Base-by-base conservation (phyloP, 2,113 vertebrate genomes). In the Pedetes capensis region DNA sequence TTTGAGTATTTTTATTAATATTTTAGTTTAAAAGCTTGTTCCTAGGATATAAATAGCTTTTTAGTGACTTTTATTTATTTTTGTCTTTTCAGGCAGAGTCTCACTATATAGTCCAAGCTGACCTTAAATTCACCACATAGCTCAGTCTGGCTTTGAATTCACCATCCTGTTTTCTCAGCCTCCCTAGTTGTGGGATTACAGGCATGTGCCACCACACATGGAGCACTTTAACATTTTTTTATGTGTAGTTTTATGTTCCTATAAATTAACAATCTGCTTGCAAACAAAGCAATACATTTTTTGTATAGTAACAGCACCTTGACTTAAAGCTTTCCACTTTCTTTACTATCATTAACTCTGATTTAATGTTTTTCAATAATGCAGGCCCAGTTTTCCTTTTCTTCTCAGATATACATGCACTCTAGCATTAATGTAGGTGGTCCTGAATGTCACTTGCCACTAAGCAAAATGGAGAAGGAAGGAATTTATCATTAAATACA, bases 341-440 rank as follows among this genome's bases (percentile, higher is more conserved):
- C 80, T 13, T 66, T 14, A 9, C 63, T n/a, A n/a, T n/a, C n/a
- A 47, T n/a, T 87, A 87, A 71, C 12, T 25, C 1, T 94, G n/a
- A 61, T 59, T 87, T 87, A 92, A 87, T 92, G 86, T 96, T 53
- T 22, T 80, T 79, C 63, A 80, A 63, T 92, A 90, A 93, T 93
- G 4, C 25, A 32, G 23, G 22, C 44, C 47, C 37, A 75, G 37
- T n/a, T 87, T 89, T 68, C 34, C n/a, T 37, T 76, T 86, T 13
- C 29, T 89, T 94, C 8, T 84, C 22, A 87, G 44, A 55, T n/a
- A n/a, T n/a, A n/a, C 10, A 5, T 78, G 22, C 47, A 89, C 0
- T 74, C 20, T 72, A 32, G 32, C 14, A 42, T 87, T 74, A 87
- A 76, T 39, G 29, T 61, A 47, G 34, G 55, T 87, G 34, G 49